Conservation (phyloP, 2,888 invertebrate species). For the Gari tellinella region DNA sequence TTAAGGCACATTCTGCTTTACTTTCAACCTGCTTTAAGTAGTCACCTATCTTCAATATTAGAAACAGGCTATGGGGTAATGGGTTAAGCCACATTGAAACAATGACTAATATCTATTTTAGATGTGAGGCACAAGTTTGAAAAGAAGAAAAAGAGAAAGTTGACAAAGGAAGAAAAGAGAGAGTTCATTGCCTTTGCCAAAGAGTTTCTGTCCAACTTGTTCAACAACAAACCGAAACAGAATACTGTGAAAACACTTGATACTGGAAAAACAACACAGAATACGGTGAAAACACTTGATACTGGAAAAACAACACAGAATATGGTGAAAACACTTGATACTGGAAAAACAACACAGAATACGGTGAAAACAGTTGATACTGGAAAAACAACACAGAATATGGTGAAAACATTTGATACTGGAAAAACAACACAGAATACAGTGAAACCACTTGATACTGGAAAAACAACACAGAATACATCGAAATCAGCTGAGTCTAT, state of each 20-base stretch:
- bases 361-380: not conserved
- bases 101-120: slow-evolving; percentile 47
- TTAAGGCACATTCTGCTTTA: too few relatives aligned
- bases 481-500: not conserved
- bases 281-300: slow-evolving; percentile 1
- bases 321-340: not conserved
- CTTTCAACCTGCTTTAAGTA: too few relatives aligned
- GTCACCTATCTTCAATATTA: too few relatives aligned
- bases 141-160: slow-evolving; percentile 70
- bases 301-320: not conserved
- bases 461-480: too few relatives aligned
- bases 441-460: too few relatives aligned
- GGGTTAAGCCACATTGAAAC: too few relatives aligned
- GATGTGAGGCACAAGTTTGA: slow-evolving; percentile 79
- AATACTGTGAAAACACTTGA: slow-evolving; percentile 10
- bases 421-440: not conserved
- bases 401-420: not conserved
- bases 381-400: not conserved
- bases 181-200: slow-evolving; percentile 62
- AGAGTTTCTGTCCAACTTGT: slow-evolving; percentile 47
- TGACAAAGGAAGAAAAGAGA: slow-evolving; percentile 72
- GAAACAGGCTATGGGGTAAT: too few relatives aligned
- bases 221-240: slow-evolving; percentile 24
- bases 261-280: slow-evolving; percentile 9
- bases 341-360: not conserved